A percentile compares a stretch with the other conserved stretches of the same genome.
phyloP scores from a whole-genome alignment of 2,888 invertebrate species.

The Nycteola revayana region DNA sequence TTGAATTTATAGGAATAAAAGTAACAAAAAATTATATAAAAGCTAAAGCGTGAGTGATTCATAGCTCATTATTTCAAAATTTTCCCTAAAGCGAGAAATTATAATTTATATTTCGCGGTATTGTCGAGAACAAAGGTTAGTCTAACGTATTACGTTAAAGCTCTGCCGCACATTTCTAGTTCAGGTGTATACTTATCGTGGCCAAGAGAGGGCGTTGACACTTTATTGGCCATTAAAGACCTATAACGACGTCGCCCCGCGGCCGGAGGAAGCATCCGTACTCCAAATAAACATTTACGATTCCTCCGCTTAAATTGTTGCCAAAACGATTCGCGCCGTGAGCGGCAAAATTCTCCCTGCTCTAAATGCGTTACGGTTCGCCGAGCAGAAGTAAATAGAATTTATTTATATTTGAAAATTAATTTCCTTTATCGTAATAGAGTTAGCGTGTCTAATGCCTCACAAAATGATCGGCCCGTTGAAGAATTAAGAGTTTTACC shows the following conservation, averaged over 20 bases:
- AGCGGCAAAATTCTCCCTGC: constrained; percentile 54
- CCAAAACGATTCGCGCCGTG: constrained; percentile 69
- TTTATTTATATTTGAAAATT: constrained; percentile 77
- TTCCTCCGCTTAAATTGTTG: constrained; percentile 73
- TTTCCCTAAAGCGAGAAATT: too few relatives aligned
- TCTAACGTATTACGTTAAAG: too few relatives aligned
- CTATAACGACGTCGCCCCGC: constrained; percentile 70
- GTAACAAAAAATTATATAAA: too few relatives aligned
- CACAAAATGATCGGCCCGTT: constrained; percentile 46
- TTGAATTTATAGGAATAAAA: too few relatives aligned
- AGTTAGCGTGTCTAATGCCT: constrained; percentile 53
- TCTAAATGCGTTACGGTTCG: constrained; percentile 71
- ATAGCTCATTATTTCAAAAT: too few relatives aligned
- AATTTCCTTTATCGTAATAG: constrained; percentile 65
- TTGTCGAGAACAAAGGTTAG: too few relatives aligned
- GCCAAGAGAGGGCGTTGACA: constrained; percentile 63
- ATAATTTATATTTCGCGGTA: too few relatives aligned
- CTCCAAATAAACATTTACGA: constrained; percentile 78
- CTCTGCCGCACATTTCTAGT: constrained; percentile 29
- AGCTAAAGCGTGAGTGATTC: too few relatives aligned
- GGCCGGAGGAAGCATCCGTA: constrained; percentile 57
- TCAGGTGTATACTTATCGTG: constrained; percentile 66
- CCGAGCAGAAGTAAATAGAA: constrained; percentile 73
- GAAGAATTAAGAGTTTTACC: constrained; percentile 30
- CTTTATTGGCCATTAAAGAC: constrained; percentile 77